Base-by-base conservation (phyloP, 2,113 vertebrate species). In the Spizaetus ornatus region DNA sequence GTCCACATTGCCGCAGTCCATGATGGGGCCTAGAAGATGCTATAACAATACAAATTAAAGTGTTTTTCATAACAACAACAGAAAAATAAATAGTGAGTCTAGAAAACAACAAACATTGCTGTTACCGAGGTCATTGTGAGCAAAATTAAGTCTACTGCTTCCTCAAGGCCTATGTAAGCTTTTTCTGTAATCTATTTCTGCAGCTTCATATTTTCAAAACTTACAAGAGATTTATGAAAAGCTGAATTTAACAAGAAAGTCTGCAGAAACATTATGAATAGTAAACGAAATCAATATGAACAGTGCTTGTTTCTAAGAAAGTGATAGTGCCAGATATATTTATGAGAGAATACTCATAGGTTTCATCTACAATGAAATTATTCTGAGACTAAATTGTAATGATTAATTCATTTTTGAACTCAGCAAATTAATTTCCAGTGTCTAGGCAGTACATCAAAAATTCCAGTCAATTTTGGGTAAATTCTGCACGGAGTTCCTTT, bases 401-500 rank as follows among this genome's bases (percentile, higher is more conserved):
- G 16, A 82, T 90, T 42, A 31, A 45, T n/a, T 63, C 4, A 88
- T 82, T 79, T 90, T 89, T 92, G 25, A 86, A 88, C 52, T 87
- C 16, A 18, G 86, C 47, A 95, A 95, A 97, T 71, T 84, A 81
- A 93, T 90, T 92, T 66, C 66, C 67, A 92, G 62, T 84, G 93
- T 79, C 9, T 34, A 90, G 47, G 66, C n/a, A 87, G 66, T 69
- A 84, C 8, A 79, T 55, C 31, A 88, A 82, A 82, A 78, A 92
- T 40, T 61, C 42, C 34, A 66, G 84, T 53, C 65, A 69, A 48
- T 92, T 94, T 86, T 70, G 82, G 62, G 74, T 86, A 87, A 83
- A 69, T 61, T 47, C 72, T 78, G 38, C 61, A 50, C 29, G 55
- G 40, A 43, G 15, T 31, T 83, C 29, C 38, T 86, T 76, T 78